phyloP scores from a whole-genome alignment of 2,888 invertebrate genomes.

The Chorisops tibialis region DNA sequence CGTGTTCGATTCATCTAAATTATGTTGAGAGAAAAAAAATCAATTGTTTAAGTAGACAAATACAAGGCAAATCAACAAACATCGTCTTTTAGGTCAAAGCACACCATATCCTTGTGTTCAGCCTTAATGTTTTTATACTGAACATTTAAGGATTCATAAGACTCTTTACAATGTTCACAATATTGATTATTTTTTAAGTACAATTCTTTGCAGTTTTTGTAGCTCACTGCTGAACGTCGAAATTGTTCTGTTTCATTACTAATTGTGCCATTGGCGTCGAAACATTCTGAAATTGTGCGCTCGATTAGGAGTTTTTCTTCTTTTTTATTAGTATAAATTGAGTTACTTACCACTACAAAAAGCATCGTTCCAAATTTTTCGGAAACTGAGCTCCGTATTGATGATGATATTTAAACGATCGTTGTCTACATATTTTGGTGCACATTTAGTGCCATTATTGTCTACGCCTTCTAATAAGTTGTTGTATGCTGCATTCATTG shows the following conservation, averaged over 20 bases:
- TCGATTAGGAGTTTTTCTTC: not conserved
- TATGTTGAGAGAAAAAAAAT: not conserved
- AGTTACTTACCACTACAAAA: slow-evolving; percentile 21
- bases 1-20: slow-evolving; percentile 33
- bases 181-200: not conserved
- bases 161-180: not conserved
- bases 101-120: slow-evolving; percentile 8
- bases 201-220: not conserved
- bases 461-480: too few relatives aligned
- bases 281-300: not conserved
- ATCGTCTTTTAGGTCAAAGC: slow-evolving; percentile 27
- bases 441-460: too few relatives aligned
- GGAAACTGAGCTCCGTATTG: not conserved
- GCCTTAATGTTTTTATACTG: slow-evolving; percentile 6
- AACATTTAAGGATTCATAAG: slow-evolving; percentile 7
- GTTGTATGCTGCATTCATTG: too few relatives aligned
- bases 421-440: slow-evolving; percentile 13
- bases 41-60: not conserved
- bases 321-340: not conserved
- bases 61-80: slow-evolving; percentile 14
- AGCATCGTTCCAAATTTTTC: slow-evolving; percentile 19
- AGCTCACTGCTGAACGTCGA: not conserved
- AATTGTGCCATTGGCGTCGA: not conserved
- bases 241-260: not conserved
- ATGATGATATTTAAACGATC: slow-evolving; percentile 25